Base-by-base conservation (phyloP, 2,797 vertebrate species). In the Chlorospingus semifuscus region DNA sequence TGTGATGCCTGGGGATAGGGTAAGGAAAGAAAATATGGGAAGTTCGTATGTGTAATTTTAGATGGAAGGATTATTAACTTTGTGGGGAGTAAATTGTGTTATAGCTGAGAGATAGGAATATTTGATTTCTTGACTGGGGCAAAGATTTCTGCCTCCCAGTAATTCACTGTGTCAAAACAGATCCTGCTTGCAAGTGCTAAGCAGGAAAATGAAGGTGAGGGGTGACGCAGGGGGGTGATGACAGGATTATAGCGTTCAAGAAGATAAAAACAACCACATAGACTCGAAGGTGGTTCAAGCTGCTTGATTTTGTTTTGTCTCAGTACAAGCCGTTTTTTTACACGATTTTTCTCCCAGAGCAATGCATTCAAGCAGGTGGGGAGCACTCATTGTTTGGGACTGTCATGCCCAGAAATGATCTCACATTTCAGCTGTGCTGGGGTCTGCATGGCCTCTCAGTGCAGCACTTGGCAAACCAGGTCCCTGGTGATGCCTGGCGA, bases 401-500 rank as follows among this genome's bases (percentile, higher is more conserved):
- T 0, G 0, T n/a, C 39, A 55, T 41, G 23, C 47, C 37, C 39
- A 76, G 68, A 72, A 83, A 72, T 0, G 0, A 61, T 22, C 27
- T 59, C 3, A 2, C 1, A 2, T 30, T 83, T 88, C n/a, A 53
- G 21, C 24, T 65, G 11, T 2, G 1, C 50, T 53, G 39, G 17
- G 14, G 3, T 55, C 64, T 8, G 4, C 2, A 1, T 20, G 42
- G 4, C 29, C 36, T 86, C 15, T 0, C 0, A 66, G 52, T 1
- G 4, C 29, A 63, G 19, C 23, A 9, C 24, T 63, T 56, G 23
- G 47, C 50, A 65, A n/a, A 23, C 6, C 22, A 50, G 50, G 39
- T 22, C 52, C 18, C 37, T 29, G 26, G 10, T 39, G 88, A 63
- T 55, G 29, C 11, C 42, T 87, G 55, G 15, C 0, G 0, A 26